Percentiles rank a stretch among this genome's conserved stretches.
Conservation (phyloP, 2,113 vertebrate genomes). For the Nycticebus coucang region DNA sequence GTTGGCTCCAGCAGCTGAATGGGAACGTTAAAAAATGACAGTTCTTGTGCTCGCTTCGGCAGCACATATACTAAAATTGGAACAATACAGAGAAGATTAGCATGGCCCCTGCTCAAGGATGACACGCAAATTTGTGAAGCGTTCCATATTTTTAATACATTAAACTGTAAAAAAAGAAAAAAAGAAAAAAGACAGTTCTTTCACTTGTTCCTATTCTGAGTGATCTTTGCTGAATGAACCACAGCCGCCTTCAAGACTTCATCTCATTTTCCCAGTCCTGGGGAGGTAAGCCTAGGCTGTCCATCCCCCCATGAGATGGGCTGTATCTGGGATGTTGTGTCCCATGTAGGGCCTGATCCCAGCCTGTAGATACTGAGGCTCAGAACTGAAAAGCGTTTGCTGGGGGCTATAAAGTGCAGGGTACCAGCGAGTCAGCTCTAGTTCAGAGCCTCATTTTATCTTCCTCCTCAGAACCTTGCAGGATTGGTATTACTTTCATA, state of each 20-base stretch:
- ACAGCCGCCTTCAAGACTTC: neutral
- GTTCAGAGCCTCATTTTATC: neutral
- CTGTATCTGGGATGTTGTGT: neutral
- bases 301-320: neutral
- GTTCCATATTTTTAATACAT: no score
- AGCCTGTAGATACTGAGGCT: neutral
- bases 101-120: no score
- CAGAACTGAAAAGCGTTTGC: neutral
- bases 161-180: no score
- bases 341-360: neutral
- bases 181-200: neutral
- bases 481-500: neutral
- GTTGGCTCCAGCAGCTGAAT: constrained; percentile 29
- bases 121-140: no score
- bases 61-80: no score
- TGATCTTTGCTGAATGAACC: neutral
- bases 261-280: neutral
- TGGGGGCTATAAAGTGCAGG: neutral
- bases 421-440: neutral
- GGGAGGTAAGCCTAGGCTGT: neutral
- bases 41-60: neutral
- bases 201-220: neutral
- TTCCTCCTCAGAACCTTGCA: neutral
- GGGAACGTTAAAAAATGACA: neutral
- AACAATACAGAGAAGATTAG: no score